Conservation (phyloP, 2,113 vertebrate genomes). For the human region GRCh38 chr2:107282001-107282500, state of each 20-base stretch:
- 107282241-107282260: not conserved
- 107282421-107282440: not conserved
- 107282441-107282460: not conserved
- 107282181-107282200: not conserved
- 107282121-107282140: not conserved
- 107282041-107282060: not conserved
- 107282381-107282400: no score
- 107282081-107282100: not conserved
- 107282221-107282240: not conserved
- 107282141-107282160: not conserved
- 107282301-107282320: not conserved
- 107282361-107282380: not conserved
- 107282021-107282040: not conserved
- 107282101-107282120: not conserved
- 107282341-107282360: accelerated
- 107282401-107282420: not conserved
- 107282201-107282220: not conserved
- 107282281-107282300: accelerated
- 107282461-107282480: not conserved
- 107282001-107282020: no score
- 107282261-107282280: not conserved
- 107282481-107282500: not conserved
- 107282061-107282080: not conserved
- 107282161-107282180: not conserved
- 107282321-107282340: not conserved